Base-by-base conservation (phyloP, 2,797 vertebrate genomes). In the Ctenopoma kingsleyae region DNA sequence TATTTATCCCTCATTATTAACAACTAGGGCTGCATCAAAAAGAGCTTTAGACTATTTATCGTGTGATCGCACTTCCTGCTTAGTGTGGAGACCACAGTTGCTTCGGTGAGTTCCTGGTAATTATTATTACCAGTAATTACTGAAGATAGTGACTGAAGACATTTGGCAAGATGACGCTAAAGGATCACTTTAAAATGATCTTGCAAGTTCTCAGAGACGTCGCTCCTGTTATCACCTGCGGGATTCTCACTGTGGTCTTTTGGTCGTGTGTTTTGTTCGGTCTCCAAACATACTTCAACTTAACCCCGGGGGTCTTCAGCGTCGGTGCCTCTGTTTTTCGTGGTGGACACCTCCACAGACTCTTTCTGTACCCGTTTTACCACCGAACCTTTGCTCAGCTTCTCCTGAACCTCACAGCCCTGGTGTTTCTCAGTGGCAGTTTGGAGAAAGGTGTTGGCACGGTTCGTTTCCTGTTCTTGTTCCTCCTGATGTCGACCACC, bases 391-490 rank as follows among this genome's bases (percentile, higher is more conserved):
- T 41, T 0, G 17, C 25, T 3, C 89, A 92, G 80, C 87, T 93
- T 0, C 53, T 93, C 27, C 61, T 86, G 17, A 90, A 64, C 86
- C 38, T 74, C 7, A 1, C 44, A 0, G 59, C 71, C 2, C 35
- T 93, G 68, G 20, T 67, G 72, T 52, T 89, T 30, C 78, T 93
- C 67, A 54, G 90, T 13, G 74, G 87, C 32, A 83, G 87, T 13
- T 16, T 92, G 76, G 92, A 93, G 68, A 92, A 71, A 51, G 87
- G 90, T 8, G 72, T 92, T 1, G 92, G 92, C 5, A 92, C 91
- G 0, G 80, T 93, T 4, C 88, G 87, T 5, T 93, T 92, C 81
- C 78, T 93, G 23, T 74, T 77, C 44, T 13, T 80, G 38, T 89
- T 91, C 74, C 9, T 82, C 3, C 49, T 91, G 35, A 60, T 93